A percentile compares a stretch with the other conserved stretches of the same genome.
Conservation (phyloP, 2,888 invertebrate genomes). For the Carcina quercana region DNA sequence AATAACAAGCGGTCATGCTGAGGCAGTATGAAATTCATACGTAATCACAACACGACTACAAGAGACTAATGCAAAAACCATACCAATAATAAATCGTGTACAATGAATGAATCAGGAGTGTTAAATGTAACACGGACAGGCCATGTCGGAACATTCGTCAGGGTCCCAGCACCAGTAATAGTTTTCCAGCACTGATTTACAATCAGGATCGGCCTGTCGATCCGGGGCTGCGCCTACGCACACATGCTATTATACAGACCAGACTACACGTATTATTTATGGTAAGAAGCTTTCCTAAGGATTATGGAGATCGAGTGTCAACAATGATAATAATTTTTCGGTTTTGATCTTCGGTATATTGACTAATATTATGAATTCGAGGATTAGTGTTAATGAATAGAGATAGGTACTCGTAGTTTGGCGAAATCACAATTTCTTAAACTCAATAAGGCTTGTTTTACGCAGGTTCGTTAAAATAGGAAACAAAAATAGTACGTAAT, state of each 20-base stretch:
- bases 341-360: constrained; percentile 22
- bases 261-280: constrained; percentile 71
- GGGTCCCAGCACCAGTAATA: constrained; percentile 16
- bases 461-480: too few relatives aligned
- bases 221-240: constrained; percentile 64
- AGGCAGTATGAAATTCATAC: too few relatives aligned
- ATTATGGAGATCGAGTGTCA: constrained; percentile 67
- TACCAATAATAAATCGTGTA: constrained; percentile 11
- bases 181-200: constrained; percentile 54
- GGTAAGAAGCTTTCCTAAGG: constrained; percentile 69
- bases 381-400: constrained; percentile 7
- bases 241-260: constrained; percentile 60
- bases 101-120: constrained; percentile 56
- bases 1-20: too few relatives aligned
- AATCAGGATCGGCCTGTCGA: constrained; percentile 68
- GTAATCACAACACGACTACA: too few relatives aligned
- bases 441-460: too few relatives aligned
- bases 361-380: constrained; percentile 1
- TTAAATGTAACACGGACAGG: constrained; percentile 42
- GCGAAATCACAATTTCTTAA: too few relatives aligned
- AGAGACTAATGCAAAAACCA: too few relatives aligned
- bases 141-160: constrained; percentile 57
- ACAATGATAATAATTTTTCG: constrained; percentile 54
- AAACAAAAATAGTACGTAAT: too few relatives aligned
- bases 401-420: not conserved